Conservation (phyloP, 2,113 vertebrate species). For the Tympanuchus pallidicinctus region DNA sequence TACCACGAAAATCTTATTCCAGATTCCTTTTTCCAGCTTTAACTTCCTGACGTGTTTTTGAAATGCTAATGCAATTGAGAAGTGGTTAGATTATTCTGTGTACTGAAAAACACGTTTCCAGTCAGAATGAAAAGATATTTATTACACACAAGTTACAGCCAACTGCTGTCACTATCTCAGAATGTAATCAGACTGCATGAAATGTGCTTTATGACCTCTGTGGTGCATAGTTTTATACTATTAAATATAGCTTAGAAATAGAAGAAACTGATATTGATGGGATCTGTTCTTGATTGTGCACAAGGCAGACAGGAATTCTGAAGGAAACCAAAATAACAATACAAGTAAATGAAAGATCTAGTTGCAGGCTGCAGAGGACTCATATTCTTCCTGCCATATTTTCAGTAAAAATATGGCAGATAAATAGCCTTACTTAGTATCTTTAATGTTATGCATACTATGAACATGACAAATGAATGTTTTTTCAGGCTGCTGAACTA, state of each 20-base stretch:
- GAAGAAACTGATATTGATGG: conserved; percentile 54
- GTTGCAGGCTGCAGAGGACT: conserved; percentile 6
- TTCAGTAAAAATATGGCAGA: conserved; percentile 48
- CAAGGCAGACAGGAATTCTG: conserved; percentile 43
- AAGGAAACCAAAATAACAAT: conserved; percentile 54
- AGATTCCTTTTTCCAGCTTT: conserved; percentile 5
- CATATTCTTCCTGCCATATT: conserved; percentile 28
- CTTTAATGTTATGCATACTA: background rate
- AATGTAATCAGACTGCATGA: conserved; percentile 25
- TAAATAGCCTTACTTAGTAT: conserved; percentile 29
- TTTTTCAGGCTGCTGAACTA: background rate
- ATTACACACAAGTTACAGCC: conserved; percentile 25
- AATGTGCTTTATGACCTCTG: conserved; percentile 18
- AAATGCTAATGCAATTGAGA: conserved; percentile 17
- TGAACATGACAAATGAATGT: background rate
- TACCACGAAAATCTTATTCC: background rate
- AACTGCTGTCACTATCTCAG: conserved; percentile 27
- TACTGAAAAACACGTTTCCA: conserved; percentile 30
- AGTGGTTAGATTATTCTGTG: background rate
- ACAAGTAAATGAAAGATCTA: conserved; percentile 57
- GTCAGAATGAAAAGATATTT: conserved; percentile 2
- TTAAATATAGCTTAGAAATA: conserved; percentile 47
- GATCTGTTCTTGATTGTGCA: conserved; percentile 58
- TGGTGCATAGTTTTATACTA: conserved; percentile 46
- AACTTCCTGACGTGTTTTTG: conserved; percentile 4